phyloP scores from a whole-genome alignment of 2,797 vertebrate genomes.

The Delichon dasypus region DNA sequence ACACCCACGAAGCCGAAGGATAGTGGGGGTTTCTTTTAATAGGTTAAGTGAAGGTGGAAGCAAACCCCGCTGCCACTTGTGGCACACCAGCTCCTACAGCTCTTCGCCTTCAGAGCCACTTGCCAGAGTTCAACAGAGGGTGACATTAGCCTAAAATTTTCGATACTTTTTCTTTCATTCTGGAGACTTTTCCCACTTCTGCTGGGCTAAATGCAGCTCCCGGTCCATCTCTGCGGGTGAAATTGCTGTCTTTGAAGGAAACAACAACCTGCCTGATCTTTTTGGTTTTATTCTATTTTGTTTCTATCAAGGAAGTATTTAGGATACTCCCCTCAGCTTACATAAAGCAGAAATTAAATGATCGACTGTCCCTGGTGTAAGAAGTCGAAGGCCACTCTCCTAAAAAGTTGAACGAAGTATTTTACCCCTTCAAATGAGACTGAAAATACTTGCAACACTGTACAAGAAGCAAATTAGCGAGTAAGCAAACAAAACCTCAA shows the following conservation, averaged over 20 bases:
- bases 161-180: background rate
- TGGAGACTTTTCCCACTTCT: background rate
- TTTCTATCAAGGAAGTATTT: background rate
- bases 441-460: background rate
- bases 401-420: background rate
- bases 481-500: background rate
- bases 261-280: background rate
- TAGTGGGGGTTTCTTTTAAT: background rate
- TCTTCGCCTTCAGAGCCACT: background rate
- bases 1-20: background rate
- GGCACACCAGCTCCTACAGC: background rate
- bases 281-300: background rate
- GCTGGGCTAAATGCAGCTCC: background rate
- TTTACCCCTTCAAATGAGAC: background rate
- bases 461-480: background rate
- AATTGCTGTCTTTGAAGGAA: background rate
- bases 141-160: slow-evolving; percentile 21
- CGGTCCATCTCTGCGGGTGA: background rate
- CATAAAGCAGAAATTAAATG: background rate
- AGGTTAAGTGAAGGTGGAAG: background rate
- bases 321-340: background rate
- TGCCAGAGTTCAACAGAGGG: slow-evolving; percentile 7
- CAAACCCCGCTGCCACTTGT: background rate
- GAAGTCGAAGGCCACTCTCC: background rate
- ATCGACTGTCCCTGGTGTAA: background rate